Percentiles rank a stretch among this genome's conserved stretches.
phyloP scores from a whole-genome alignment of 92 coral and sea anemone species.

The Siderastrea radians region DNA sequence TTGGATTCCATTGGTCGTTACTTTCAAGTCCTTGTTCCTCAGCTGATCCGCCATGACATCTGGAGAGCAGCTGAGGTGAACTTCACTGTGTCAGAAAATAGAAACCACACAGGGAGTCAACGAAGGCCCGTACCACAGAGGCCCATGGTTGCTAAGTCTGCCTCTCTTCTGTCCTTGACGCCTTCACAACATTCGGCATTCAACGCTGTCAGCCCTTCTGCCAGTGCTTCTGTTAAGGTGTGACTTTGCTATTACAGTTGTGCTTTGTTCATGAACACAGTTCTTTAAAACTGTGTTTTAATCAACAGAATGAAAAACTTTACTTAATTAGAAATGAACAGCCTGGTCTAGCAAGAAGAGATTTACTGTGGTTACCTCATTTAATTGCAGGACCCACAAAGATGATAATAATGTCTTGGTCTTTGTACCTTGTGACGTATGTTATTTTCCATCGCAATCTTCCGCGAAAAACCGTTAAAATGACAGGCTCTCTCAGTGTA shows the following conservation, averaged over 20 bases:
- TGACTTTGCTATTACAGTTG: background rate
- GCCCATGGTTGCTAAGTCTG: background rate
- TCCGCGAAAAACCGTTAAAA: too few species aligned
- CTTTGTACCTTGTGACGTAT: too few species aligned
- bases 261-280: background rate
- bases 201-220: slow-evolving; percentile 57
- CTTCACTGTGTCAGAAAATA: background rate
- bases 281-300: too few species aligned
- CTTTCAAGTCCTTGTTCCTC: slow-evolving; percentile 70
- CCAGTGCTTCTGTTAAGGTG: slow-evolving; percentile 49
- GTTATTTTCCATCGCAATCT: too few species aligned
- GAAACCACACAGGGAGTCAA: background rate
- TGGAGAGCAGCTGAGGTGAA: slow-evolving; percentile 69
- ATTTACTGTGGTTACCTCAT: too few species aligned
- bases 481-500: too few species aligned
- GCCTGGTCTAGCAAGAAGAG: too few species aligned
- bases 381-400: too few species aligned
- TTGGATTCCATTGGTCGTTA: slow-evolving; percentile 81
- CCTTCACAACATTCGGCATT: slow-evolving; percentile 85
- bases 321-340: too few species aligned
- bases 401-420: too few species aligned
- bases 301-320: too few species aligned
- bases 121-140: background rate
- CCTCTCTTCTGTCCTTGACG: slow-evolving; percentile 45
- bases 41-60: slow-evolving; percentile 66